Evolutionary conservation across 2,888 invertebrate species (phyloP), one percentile per base, ranked within the genome.

Genomic region (Tridacna crocea): DNA sequence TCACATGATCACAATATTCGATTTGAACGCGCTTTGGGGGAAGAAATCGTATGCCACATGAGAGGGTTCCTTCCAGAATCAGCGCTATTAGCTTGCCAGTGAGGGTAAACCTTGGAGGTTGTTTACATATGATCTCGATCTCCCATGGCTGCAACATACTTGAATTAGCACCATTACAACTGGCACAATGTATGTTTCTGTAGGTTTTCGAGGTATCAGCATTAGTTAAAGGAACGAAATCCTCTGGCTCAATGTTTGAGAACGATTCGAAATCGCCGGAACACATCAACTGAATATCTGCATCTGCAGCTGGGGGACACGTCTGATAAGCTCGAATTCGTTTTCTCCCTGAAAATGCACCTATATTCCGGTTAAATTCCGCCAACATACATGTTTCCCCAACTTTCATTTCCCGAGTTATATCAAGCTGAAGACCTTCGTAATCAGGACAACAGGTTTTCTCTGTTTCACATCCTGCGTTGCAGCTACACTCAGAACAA

Each of bases 101-200:
- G 22, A 10, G n/a, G 17, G 70, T n/a, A 48, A 51, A 70, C 15
- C 4, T 22, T 24, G 70, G 70, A 13, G 22, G 0, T 2, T 13
- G 22, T 6, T n/a, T n/a, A 51, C 70, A 70, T 10, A 26, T 12
- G 12, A 70, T 4, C 6, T 24, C 51, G 6, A 26, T 12, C 17
- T 48, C 51, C 70, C 70, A 70, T 19, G 48, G 12, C 19, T 13
- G 10, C 11, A 70, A 19, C n/a, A 17, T n/a, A 15, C 22, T 26
- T 47, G 24, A 17, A 46, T 70, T 13, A n/a, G 26, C 70, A 4
- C 70, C 70, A 26, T 79, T 55, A 36, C 79, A 79, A 19, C n/a
- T 58, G 15, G 79, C 79, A 47, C 79, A 74, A 26, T 79, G 70
- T 48, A 48, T 66, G 27, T 79, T 79, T 19, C 79, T 61, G 48